Evolutionary conservation across 2,113 vertebrate genomes (phyloP).

Genomic region (Megaceryle maxima): DNA sequence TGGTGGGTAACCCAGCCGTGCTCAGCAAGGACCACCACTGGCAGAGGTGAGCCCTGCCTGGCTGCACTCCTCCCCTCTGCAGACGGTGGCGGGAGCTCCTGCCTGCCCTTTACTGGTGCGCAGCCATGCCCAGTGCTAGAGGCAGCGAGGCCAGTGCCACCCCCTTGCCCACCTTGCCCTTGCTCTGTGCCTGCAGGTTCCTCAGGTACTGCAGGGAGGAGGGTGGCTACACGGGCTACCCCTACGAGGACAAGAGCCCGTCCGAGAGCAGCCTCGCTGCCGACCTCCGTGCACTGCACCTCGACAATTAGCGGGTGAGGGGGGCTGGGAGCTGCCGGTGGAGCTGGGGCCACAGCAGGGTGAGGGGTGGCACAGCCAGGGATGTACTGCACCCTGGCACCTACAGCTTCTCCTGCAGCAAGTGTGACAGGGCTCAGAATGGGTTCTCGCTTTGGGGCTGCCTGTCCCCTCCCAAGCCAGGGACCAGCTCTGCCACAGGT

Average conservation of each 20-base stretch:
- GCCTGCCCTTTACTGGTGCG: too few species aligned
- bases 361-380: not conserved
- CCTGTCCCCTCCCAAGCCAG: not conserved
- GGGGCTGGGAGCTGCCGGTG: not conserved
- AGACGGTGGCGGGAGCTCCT: not conserved
- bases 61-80: not conserved
- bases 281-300: constrained; percentile 28
- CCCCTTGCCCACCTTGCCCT: not conserved
- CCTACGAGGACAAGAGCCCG: constrained; percentile 41
- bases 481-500: not conserved
- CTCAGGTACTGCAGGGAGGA: constrained; percentile 81
- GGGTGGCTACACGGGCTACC: constrained; percentile 73
- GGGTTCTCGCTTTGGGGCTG: not conserved
- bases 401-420: constrained; percentile 46
- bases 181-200: constrained; percentile 68
- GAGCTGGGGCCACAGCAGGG: rapidly evolving
- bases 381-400: not conserved
- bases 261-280: not conserved
- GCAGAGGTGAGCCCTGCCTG: constrained; percentile 73
- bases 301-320: constrained; percentile 59
- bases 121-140: not conserved
- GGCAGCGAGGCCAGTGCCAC: not conserved
- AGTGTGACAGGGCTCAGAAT: not conserved
- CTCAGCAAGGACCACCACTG: constrained; percentile 81
- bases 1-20: constrained; percentile 89